phyloP scores from a whole-genome alignment of 2,888 invertebrate species.

The Hydriomena furcata region DNA sequence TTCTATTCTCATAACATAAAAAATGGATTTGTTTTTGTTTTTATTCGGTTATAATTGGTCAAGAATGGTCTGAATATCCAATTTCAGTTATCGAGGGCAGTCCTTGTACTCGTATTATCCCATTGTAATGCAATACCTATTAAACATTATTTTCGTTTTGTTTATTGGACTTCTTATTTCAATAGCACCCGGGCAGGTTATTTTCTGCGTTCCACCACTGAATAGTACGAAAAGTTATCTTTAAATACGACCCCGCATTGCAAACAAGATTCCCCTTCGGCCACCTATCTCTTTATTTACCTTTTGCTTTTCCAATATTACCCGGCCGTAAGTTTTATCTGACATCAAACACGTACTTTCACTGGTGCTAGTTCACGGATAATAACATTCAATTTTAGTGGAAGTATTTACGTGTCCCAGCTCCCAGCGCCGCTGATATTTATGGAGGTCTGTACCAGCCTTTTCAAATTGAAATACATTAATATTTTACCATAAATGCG shows the following conservation, averaged over 20 bases:
- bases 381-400: conserved; percentile 79
- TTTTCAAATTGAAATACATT: conserved; percentile 83
- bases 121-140: too few relatives aligned
- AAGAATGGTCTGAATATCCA: too few relatives aligned
- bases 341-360: conserved; percentile 48
- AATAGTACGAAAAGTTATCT: conserved; percentile 8
- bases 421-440: conserved; percentile 73
- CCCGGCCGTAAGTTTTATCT: conserved; percentile 40
- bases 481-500: conserved; percentile 83
- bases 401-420: conserved; percentile 77
- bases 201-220: too few relatives aligned
- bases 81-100: too few relatives aligned
- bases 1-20: too few relatives aligned
- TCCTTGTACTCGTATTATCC: too few relatives aligned
- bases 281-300: conserved; percentile 20
- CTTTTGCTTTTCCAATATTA: conserved; percentile 32
- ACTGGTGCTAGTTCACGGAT: conserved; percentile 61
- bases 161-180: too few relatives aligned
- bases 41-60: too few relatives aligned
- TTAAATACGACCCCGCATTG: conserved; percentile 13
- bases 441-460: conserved; percentile 80
- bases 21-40: too few relatives aligned
- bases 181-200: too few relatives aligned
- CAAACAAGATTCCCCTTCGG: conserved; percentile 19
- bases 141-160: too few relatives aligned